Evolutionary conservation across 2,113 vertebrate species (phyloP).

Genomic region (Callospermophilus lateralis): DNA sequence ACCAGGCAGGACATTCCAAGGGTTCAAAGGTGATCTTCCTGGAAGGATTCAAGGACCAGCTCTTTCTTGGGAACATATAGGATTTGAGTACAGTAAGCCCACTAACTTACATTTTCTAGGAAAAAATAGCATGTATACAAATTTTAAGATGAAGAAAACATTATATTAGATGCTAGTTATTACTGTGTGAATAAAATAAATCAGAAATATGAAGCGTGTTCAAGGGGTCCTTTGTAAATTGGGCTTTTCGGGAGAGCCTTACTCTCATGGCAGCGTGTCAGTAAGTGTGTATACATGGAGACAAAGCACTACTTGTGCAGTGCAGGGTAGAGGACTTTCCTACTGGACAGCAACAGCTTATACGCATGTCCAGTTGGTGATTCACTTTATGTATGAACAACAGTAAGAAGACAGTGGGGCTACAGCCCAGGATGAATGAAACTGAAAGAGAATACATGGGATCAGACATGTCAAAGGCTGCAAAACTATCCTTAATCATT

Average conservation of each 20-base stretch:
- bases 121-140: background rate
- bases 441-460: background rate
- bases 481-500: background rate
- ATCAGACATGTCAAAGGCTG: background rate
- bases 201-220: background rate
- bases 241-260: background rate
- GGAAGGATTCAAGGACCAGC: background rate
- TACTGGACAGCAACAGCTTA: background rate
- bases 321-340: background rate
- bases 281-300: fast-evolving
- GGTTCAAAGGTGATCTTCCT: background rate
- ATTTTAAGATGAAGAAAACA: background rate
- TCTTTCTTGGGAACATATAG: background rate
- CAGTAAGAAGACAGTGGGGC: background rate
- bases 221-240: background rate
- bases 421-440: background rate
- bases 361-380: background rate
- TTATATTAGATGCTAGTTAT: background rate
- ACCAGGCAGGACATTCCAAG: background rate
- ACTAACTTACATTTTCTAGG: background rate
- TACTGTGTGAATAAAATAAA: background rate
- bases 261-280: fast-evolving
- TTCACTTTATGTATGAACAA: background rate
- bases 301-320: background rate
- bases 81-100: background rate